These are phyloP conservation scores for Rhabdophis nuchalis DNA, from an alignment of 2,797 vertebrate genomes.

Conservation along the genomic window DNA sequence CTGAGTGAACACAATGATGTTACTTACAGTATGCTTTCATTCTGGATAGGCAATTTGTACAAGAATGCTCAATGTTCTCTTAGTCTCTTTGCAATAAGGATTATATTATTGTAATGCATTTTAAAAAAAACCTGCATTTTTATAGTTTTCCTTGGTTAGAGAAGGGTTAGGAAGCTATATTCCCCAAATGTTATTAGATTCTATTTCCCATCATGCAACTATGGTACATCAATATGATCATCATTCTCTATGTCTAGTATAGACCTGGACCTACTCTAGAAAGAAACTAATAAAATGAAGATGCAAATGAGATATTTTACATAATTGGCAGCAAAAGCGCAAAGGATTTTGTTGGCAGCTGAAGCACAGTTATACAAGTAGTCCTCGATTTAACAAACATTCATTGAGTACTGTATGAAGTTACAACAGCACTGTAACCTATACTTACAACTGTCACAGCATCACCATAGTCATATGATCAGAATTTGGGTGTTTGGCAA, in stretches of 20 bases:
- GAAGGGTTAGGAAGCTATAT: not conserved
- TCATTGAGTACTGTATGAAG: not conserved
- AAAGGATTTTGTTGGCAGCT: not conserved
- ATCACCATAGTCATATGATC: not conserved
- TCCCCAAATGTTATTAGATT: not conserved
- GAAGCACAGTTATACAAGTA: not conserved
- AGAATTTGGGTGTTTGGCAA: not conserved
- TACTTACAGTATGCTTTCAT: slow-evolving; percentile 24
- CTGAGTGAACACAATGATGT: slow-evolving; percentile 49
- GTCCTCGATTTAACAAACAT: not conserved
- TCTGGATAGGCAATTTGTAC: slow-evolving; percentile 10
- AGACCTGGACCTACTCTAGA: not conserved
- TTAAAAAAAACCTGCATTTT: slow-evolving; percentile 34
- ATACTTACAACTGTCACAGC: not conserved
- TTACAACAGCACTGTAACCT: not conserved
- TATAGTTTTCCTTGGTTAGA: not conserved
- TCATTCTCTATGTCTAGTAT: not conserved
- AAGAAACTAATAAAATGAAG: not conserved
- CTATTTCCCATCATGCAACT: not conserved
- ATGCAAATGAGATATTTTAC: not conserved
- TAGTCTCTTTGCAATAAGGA: not conserved
- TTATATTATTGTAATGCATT: slow-evolving; percentile 13
- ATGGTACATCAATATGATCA: not conserved
- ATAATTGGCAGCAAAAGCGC: not conserved
- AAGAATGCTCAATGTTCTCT: slow-evolving; percentile 26